Base-by-base conservation (phyloP, 2,888 invertebrate species). In the Phengaris arion region DNA sequence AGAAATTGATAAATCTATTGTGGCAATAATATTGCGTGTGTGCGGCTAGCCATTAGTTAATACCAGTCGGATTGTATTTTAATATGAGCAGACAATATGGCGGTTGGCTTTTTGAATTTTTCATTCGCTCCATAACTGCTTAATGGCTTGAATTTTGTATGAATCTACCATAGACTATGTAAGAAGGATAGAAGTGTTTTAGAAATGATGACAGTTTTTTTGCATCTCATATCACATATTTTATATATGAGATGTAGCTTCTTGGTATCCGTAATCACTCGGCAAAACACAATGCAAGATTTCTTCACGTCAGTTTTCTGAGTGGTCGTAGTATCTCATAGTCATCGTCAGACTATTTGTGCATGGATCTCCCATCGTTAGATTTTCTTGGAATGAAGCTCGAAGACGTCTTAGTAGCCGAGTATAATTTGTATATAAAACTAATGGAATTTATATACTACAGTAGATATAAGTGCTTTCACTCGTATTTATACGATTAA, bases 101-200 rank as follows among this genome's bases (percentile, higher is more conserved):
- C 64, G 64, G 35, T 64, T 13, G 12, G 64, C 35, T 13, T 64
- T 64, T 45, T 45, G 64, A 64, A 64, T 64, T 64, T 64, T 45
- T 35, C 8, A 13, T 64, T 45, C 12, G 35, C 35, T 2, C 35
- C 35, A 35, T 45, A 64, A 13, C 64, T 64, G 64, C 64, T 64
- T 6, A 64, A 64, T 12, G 35, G 10, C 35, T 45, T 64, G 13
- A 64, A 64, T 64, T 12, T 64, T 35, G 35, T 35, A 64, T 12
- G 35, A 64, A 35, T 45, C 35, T 35, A 35, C 22, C 13, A 59
- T 2, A 22, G 59, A 35, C 5, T 59, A 59, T 22, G 22, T 5
- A 22, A 6, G 10, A 35, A 9, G 59, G 15, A 22, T 22, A 10
- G 22, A 35, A 10, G 57, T 57, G 15, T 8, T n/a, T 35, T 35